Evolutionary conservation across 2,797 vertebrate genomes (phyloP), one percentile per base, ranked within the genome.

Genomic region (Girardinus metallicus): DNA sequence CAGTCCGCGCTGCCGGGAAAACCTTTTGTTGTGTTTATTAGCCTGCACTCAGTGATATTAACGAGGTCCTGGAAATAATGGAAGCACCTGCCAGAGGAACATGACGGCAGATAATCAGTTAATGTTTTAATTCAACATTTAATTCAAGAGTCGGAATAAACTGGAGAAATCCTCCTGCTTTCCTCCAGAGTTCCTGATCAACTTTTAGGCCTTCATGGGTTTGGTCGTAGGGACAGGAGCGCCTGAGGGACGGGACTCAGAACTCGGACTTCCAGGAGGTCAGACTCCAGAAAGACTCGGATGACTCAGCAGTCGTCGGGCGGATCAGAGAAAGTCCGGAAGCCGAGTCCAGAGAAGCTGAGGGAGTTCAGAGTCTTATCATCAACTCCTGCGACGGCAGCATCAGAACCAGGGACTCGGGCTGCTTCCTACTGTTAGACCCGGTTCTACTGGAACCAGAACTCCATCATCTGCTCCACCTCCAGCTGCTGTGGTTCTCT

Each of bases 51-150:
- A 79, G 3, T n/a, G 70, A 73, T 73, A 73, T 73, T 73, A 79
- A 73, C 36, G 41, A 46, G 43, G 29, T 73, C 53, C 71, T 57
- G 29, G 49, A 79, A 79, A 49, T 73, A 73, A 79, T 73, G 77
- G 71, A 79, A 62, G 62, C 34, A 60, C 55, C 71, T 73, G 77
- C n/a, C 70, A 21, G 44, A 12, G 23, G 13, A 62, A n/a, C 53
- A 62, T 57, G 18, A 47, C 13, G 47, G 29, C 44, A n/a, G 23
- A 31, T n/a, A 29, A 78, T 46, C 41, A 43, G n/a, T 18, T 72
- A 72, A 41, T 15, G 10, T 9, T 43, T 31, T 5, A 55, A 8
- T 43, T 55, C 41, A 41, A 55, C 23, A 29, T 12, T 29, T 41
- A 13, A 31, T 49, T 23, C 21, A 10, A 3, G 8, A 36, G 12